phyloP scores from a whole-genome alignment of 2,113 vertebrate species.

The Brevimyrus niger region DNA sequence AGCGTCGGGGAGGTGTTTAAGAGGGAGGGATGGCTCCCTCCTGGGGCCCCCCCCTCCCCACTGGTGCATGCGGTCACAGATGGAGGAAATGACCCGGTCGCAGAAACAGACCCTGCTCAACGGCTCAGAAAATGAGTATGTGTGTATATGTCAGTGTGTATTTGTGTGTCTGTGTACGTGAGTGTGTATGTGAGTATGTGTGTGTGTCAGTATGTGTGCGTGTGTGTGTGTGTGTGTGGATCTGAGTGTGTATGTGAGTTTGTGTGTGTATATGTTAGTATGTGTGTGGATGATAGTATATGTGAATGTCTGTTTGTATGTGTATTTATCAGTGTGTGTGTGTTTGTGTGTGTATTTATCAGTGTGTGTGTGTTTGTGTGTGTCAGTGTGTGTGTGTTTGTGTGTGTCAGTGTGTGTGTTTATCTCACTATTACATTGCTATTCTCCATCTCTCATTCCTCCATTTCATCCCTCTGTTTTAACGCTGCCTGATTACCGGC shows the following conservation, averaged over 20 bases:
- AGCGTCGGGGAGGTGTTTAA: background rate
- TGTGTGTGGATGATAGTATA: background rate
- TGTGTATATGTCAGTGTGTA: background rate
- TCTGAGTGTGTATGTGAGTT: background rate
- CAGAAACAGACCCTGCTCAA: constrained; percentile 18
- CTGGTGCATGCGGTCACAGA: constrained; percentile 20
- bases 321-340: too few relatives aligned
- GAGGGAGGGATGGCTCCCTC: background rate
- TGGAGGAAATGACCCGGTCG: constrained; percentile 29
- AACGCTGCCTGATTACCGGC: background rate
- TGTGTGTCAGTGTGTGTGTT: background rate
- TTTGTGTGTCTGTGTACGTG: background rate
- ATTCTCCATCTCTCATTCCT: background rate
- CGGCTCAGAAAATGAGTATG: constrained; percentile 23
- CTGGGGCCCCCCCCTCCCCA: background rate
- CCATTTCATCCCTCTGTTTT: background rate
- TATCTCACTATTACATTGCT: background rate
- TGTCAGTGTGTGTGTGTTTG: background rate
- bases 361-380: background rate
- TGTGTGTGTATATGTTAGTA: background rate
- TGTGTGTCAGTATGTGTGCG: background rate
- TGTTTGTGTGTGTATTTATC: background rate
- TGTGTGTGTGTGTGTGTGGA: constrained; percentile 1
- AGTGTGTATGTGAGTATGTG: background rate
- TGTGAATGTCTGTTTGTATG: too few relatives aligned